These are phyloP conservation scores for Euproctis similis DNA, from an alignment of 2,888 invertebrate genomes.

Conservation along the genomic window DNA sequence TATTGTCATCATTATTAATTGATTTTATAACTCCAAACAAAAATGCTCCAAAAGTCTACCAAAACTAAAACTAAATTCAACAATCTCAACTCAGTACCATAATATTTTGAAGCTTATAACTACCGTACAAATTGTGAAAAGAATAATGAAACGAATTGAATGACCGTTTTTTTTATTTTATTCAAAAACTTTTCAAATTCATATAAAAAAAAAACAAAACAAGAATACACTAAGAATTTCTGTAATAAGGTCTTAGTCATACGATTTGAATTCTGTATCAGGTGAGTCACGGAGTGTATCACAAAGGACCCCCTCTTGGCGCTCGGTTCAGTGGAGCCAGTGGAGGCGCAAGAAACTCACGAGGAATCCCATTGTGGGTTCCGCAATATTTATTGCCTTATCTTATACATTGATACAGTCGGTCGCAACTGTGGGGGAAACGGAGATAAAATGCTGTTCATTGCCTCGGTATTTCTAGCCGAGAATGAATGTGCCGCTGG, in stretches of 20 bases:
- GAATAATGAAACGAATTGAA: too few relatives aligned
- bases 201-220: slow-evolving; percentile 9
- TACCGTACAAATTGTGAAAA: too few relatives aligned
- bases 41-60: too few relatives aligned
- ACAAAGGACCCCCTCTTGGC: slow-evolving; percentile 48
- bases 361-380: slow-evolving; percentile 63
- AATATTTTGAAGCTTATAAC: too few relatives aligned
- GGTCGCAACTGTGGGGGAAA: slow-evolving; percentile 24
- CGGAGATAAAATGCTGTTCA: slow-evolving; percentile 28
- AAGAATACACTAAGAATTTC: slow-evolving; percentile 19
- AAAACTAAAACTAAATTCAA: too few relatives aligned
- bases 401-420: slow-evolving; percentile 43
- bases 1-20: too few relatives aligned
- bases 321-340: slow-evolving; percentile 32
- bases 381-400: slow-evolving; percentile 59
- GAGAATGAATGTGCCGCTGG: slow-evolving; percentile 12
- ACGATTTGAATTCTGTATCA: slow-evolving; percentile 47
- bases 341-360: slow-evolving; percentile 44
- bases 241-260: slow-evolving; percentile 38
- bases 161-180: too few relatives aligned
- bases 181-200: too few relatives aligned
- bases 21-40: too few relatives aligned
- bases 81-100: too few relatives aligned
- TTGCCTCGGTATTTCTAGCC: slow-evolving; percentile 19
- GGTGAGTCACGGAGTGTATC: slow-evolving; percentile 53